Percentiles rank a stretch among this genome's conserved stretches.
These are phyloP conservation scores for Leptinotarsa defecta DNA, from an alignment of 1,140 invertebrate genomes.

Conservation along the genomic window DNA sequence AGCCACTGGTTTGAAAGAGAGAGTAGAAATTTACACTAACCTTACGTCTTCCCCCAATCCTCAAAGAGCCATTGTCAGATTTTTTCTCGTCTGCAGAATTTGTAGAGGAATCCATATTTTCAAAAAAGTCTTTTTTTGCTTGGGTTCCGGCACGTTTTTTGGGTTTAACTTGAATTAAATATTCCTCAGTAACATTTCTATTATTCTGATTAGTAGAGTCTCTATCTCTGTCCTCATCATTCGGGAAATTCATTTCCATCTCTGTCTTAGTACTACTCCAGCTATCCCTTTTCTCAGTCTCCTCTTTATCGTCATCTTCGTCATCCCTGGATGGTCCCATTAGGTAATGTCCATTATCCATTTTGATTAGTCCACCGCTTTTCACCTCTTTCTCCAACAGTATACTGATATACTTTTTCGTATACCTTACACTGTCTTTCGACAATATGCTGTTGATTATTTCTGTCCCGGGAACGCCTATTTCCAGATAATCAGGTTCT, in stretches of 20 bases:
- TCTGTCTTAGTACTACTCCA: constrained; percentile 24
- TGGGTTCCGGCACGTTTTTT: constrained; percentile 29
- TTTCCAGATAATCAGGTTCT: constrained; percentile 72
- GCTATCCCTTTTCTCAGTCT: constrained; percentile 24
- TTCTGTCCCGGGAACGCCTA: constrained; percentile 68
- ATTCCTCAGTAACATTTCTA: constrained; percentile 10
- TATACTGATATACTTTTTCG: constrained; percentile 67
- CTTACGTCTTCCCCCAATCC: constrained; percentile 52
- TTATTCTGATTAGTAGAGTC: constrained; percentile 3
- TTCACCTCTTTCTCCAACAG: constrained; percentile 70
- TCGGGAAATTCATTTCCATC: constrained; percentile 22
- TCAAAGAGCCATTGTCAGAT: constrained; percentile 38
- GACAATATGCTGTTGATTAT: constrained; percentile 67
- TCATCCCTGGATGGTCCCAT: constrained; percentile 58
- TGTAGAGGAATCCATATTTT: constrained; percentile 37
- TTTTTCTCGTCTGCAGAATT: constrained; percentile 36
- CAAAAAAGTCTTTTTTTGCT: constrained; percentile 24
- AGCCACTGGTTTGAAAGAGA: constrained; percentile 1
- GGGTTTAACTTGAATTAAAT: constrained; percentile 26
- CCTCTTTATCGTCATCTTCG: constrained; percentile 41
- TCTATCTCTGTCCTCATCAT: constrained; percentile 11
- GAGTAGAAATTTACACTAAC: constrained; percentile 40
- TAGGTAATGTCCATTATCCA: constrained; percentile 70
- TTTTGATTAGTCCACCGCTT: constrained; percentile 67
- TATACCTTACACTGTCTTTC: constrained; percentile 67